Percentiles rank a stretch among this genome's conserved stretches.
phyloP scores from a whole-genome alignment of 2,888 invertebrate species.

The Blomia tropicalis region DNA sequence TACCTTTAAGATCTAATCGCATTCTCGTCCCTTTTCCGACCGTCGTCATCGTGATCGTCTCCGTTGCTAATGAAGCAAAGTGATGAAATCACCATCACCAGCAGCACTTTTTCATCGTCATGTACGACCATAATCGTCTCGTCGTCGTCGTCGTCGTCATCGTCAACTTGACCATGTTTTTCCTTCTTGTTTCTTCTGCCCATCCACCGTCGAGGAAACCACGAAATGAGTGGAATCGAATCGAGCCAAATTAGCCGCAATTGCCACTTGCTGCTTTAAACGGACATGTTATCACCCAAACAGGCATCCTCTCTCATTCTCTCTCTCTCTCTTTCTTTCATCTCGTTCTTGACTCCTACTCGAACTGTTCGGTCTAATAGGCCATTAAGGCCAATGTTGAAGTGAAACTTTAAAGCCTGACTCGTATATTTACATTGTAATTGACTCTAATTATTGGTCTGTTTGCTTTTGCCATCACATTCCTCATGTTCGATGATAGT shows the following conservation, averaged over 20 bases:
- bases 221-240: background rate
- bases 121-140: too few species aligned
- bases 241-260: background rate
- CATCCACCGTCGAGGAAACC: background rate
- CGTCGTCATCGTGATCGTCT: too few species aligned
- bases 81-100: too few species aligned
- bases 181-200: too few species aligned
- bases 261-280: slow-evolving; percentile 8
- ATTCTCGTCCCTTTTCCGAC: too few species aligned
- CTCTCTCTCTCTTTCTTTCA: background rate
- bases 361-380: background rate
- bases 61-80: too few species aligned
- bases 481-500: background rate
- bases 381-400: slow-evolving; percentile 4
- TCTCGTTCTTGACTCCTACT: too few species aligned
- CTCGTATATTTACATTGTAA: slow-evolving; percentile 11
- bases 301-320: background rate
- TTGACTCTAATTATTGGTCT: slow-evolving; percentile 15
- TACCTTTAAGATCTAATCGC: too few species aligned
- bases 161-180: too few species aligned
- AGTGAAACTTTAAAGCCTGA: background rate
- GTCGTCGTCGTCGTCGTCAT: too few species aligned
- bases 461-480: slow-evolving; percentile 2
- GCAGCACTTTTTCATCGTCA: too few species aligned
- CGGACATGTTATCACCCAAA: slow-evolving; percentile 2